Conservation (phyloP, 2,888 invertebrate species). For the Omphaloscelis lunosa region DNA sequence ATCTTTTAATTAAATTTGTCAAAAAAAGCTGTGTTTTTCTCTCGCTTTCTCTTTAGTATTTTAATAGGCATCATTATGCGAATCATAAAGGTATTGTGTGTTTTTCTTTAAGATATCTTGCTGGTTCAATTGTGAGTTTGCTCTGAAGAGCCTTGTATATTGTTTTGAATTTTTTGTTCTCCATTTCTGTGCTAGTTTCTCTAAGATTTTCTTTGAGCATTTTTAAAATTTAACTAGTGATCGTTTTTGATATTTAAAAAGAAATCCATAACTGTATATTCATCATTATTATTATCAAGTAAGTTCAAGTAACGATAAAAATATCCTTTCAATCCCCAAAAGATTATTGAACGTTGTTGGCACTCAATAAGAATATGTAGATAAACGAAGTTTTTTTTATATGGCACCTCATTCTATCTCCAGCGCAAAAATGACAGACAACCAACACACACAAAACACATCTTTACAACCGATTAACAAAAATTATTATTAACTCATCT, state of each 20-base stretch:
- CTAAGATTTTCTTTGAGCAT: background rate
- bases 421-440: background rate
- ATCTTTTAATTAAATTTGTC: slow-evolving; percentile 72
- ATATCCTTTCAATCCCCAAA: background rate
- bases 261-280: background rate
- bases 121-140: slow-evolving; percentile 51
- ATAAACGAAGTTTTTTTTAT: background rate
- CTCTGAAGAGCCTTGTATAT: background rate
- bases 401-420: background rate
- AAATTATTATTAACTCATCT: background rate
- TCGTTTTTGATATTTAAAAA: no score
- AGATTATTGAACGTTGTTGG: background rate
- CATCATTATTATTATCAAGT: background rate
- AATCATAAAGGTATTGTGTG: slow-evolving; percentile 60
- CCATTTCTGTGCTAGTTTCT: background rate
- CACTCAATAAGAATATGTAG: background rate
- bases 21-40: slow-evolving; percentile 64
- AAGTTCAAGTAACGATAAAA: background rate
- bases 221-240: background rate
- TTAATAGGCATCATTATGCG: slow-evolving; percentile 56
- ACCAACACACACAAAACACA: background rate
- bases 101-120: slow-evolving; percentile 37
- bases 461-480: background rate
- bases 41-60: slow-evolving; percentile 49
- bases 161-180: slow-evolving; percentile 2